Conservation (phyloP, 2,797 vertebrate genomes). For the Alauda arvensis region DNA sequence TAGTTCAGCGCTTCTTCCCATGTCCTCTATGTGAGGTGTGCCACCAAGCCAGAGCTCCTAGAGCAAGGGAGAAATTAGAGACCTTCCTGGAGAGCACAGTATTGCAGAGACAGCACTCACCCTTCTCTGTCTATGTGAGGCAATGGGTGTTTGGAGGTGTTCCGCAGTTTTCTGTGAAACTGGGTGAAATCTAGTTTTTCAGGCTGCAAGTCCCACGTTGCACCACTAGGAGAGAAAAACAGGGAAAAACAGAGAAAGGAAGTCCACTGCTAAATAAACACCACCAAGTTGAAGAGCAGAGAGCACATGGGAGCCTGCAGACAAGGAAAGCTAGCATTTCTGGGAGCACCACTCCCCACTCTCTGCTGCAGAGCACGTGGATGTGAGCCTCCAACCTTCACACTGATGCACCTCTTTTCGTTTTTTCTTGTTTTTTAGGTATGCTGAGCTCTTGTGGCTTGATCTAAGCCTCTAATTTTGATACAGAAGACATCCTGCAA, state of each 20-base stretch:
- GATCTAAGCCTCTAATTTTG: not conserved
- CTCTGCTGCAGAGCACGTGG: not conserved
- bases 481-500: not conserved
- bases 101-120: conserved; percentile 61
- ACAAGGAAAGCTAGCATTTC: not conserved
- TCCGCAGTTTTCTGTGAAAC: conserved; percentile 87
- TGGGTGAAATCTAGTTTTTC: conserved; percentile 96
- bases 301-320: rapidly evolving
- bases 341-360: not conserved
- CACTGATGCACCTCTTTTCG: rapidly evolving
- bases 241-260: not conserved
- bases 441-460: not conserved
- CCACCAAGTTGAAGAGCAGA: not conserved
- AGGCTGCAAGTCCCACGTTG: conserved; percentile 94
- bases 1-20: not conserved
- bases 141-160: conserved; percentile 86
- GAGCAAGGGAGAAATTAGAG: not conserved
- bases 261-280: not conserved
- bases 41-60: not conserved
- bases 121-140: conserved; percentile 94
- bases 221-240: conserved; percentile 73
- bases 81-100: not conserved
- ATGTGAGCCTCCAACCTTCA: not conserved
- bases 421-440: not conserved
- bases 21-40: rapidly evolving